A percentile compares a stretch with the other conserved stretches of the same genome.
These are phyloP conservation scores for Leptodon cayanensis DNA, from an alignment of 2,797 vertebrate species.

Conservation along the genomic window DNA sequence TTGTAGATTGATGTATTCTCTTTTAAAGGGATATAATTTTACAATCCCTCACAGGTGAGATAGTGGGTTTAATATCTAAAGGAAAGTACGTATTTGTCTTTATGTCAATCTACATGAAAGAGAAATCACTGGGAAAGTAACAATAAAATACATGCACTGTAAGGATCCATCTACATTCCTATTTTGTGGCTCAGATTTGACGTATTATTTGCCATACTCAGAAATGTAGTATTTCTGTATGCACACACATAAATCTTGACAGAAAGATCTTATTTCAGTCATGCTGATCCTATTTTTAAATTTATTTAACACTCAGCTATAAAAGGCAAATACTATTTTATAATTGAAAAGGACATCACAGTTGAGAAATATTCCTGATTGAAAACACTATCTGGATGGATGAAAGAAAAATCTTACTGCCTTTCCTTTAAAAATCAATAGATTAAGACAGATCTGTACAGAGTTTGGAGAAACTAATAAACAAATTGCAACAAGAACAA, in stretches of 20 bases:
- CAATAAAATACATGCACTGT: constrained; percentile 30
- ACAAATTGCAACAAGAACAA: background rate
- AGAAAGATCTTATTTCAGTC: constrained; percentile 48
- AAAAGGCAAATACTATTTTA: constrained; percentile 35
- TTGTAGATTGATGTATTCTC: constrained; percentile 41
- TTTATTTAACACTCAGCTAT: constrained; percentile 46
- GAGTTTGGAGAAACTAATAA: constrained; percentile 1
- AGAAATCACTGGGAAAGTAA: constrained; percentile 55
- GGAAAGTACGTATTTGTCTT: constrained; percentile 64
- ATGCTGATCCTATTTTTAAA: constrained; percentile 34
- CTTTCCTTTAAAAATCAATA: constrained; percentile 19
- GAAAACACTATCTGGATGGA: background rate
- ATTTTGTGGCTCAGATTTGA: constrained; percentile 44
- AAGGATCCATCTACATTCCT: constrained; percentile 37
- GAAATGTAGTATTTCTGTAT: constrained; percentile 35
- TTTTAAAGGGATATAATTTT: constrained; percentile 56
- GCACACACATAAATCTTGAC: constrained; percentile 35
- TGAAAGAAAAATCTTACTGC: background rate
- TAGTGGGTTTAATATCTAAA: constrained; percentile 53
- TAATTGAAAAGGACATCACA: constrained; percentile 48
- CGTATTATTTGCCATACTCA: background rate
- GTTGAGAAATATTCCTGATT: constrained; percentile 8
- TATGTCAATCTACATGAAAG: constrained; percentile 58
- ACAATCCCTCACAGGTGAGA: constrained; percentile 53
- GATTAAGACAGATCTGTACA: background rate